Base-by-base conservation (phyloP, 2,888 invertebrate species). In the Nezara viridula region DNA sequence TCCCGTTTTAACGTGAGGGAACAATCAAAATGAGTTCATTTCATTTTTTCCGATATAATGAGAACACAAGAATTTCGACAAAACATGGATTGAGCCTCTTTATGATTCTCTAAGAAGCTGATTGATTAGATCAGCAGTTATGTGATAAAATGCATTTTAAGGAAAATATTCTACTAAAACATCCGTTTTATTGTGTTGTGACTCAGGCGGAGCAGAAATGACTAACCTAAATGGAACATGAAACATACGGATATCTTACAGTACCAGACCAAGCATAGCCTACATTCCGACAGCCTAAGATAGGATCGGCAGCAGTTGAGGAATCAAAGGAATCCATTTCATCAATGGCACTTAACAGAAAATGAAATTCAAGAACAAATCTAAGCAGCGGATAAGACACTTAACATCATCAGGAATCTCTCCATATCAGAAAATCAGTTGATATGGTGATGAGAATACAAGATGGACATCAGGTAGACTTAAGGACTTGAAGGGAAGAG, bases 301-400 rank as follows among this genome's bases (percentile, higher is more conserved):
- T 73, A 73, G 32, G 16, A 73, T 73, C 66, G 37, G 32, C 32
- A 19, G 4, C 19, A 19, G 66, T 37, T 73, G 32, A 73, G 66
- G 66, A 73, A 73, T 37, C 66, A 37, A 37, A 73, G 32, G 66
- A 73, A 73, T 73, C 37, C 66, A 73, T 73, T 73, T 73, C 66
- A 73, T 73, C 32, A 19, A 73, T 73, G 66, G 66, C 37, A 73
- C 66, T 73, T 73, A 73, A 37, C 66, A 37, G 66, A 73, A 73
- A 73, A 73, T 73, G 66, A 73, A 37, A 73, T 73, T 73, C 66
- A 10, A 73, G 66, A 73, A 73, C 66, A 37, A 73, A 37, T 73
- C 37, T 21, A 5, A 73, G 19, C 66, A 1, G 0, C 37, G 19
- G 32, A 73, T 37, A 37, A 2, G 66, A 37, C 9, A 73, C 66